Conservation (phyloP, 2,888 invertebrate genomes). For the Leptothorax acervorum region DNA sequence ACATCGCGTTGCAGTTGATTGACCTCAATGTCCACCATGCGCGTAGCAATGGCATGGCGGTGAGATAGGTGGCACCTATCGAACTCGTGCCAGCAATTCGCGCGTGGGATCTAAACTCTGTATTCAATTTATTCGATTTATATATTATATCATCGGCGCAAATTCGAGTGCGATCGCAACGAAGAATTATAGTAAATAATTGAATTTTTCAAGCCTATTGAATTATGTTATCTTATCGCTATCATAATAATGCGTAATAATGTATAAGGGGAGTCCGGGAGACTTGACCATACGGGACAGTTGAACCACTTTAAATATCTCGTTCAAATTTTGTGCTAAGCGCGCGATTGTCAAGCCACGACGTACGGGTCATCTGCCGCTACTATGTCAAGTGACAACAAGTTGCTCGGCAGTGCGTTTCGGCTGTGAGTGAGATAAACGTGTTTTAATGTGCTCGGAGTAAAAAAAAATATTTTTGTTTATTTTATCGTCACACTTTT, state of each 20-base stretch:
- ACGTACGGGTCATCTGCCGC: too few species aligned
- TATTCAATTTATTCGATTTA: not conserved
- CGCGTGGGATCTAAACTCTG: not conserved
- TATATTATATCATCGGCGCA: not conserved
- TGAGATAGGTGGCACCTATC: conserved; percentile 58
- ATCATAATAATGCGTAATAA: not conserved
- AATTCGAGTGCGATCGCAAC: not conserved
- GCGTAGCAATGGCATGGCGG: conserved; percentile 60
- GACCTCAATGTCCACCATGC: conserved; percentile 74
- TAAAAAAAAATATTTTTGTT: too few species aligned
- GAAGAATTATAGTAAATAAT: not conserved
- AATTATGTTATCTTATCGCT: not conserved
- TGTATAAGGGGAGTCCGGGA: not conserved
- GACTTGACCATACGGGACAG: too few species aligned
- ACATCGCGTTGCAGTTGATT: conserved; percentile 79
- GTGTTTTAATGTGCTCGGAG: too few species aligned
- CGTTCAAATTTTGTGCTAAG: too few species aligned
- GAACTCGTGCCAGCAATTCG: conserved; percentile 29
- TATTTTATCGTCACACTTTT: too few species aligned
- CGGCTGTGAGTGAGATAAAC: too few species aligned
- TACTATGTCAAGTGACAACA: too few species aligned
- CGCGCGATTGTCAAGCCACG: too few species aligned
- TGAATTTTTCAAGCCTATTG: not conserved
- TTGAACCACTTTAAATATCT: too few species aligned
- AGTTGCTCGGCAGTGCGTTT: too few species aligned